These are phyloP conservation scores for Paraescarpia echinospica DNA, from an alignment of 1,140 invertebrate species.

Conservation along the genomic window DNA sequence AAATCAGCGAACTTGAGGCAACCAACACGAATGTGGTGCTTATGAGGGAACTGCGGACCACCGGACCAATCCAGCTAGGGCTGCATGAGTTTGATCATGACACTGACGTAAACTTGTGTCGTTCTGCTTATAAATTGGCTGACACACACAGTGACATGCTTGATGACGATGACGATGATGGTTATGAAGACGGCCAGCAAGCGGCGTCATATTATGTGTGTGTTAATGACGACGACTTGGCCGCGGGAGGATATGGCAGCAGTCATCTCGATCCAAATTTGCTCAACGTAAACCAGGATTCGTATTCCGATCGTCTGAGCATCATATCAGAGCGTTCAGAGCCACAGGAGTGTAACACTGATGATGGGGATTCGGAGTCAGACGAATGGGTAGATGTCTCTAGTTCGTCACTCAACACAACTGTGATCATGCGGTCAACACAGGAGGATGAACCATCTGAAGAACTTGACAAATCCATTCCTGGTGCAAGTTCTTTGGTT, in stretches of 20 bases:
- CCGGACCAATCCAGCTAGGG: not conserved
- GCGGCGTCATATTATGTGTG: not conserved
- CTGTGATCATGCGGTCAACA: not conserved
- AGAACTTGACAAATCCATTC: not conserved
- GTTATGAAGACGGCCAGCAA: not conserved
- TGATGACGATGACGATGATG: not conserved
- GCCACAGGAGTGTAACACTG: not conserved
- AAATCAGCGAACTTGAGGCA: not conserved
- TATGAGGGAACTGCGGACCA: not conserved
- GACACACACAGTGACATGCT: not conserved
- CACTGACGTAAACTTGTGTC: not conserved
- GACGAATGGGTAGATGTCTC: not conserved
- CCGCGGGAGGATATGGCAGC: not conserved
- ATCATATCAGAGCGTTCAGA: slow-evolving; percentile 9
- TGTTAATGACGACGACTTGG: not conserved
- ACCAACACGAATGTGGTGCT: not conserved
- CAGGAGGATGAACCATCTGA: not conserved
- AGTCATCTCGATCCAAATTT: not conserved
- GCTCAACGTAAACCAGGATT: not conserved
- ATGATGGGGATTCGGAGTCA: not conserved
- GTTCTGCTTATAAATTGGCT: not conserved
- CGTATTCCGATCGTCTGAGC: not conserved
- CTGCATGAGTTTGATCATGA: not conserved
- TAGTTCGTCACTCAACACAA: not conserved
- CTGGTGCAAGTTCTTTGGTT: not conserved